phyloP scores from a whole-genome alignment of 1,140 invertebrate genomes.

The Probaryconus sp. region DNA sequence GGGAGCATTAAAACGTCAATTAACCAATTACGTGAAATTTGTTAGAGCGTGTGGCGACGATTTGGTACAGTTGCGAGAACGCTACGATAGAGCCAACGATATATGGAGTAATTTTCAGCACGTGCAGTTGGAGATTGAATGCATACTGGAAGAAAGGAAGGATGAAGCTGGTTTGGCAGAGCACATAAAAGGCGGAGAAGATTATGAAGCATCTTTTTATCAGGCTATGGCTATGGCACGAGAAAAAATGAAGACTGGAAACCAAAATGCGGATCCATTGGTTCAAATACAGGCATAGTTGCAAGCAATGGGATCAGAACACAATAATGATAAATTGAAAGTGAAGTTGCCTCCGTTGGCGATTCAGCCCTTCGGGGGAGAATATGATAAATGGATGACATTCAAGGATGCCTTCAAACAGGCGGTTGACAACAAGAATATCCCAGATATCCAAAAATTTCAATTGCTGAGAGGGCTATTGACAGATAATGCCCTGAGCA shows the following conservation, averaged over 20 bases:
- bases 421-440: not conserved
- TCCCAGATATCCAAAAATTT: not conserved
- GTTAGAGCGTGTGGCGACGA: not conserved
- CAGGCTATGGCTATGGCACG: not conserved
- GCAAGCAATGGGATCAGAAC: not conserved
- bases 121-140: slow-evolving; percentile 6
- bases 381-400: not conserved
- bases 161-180: not conserved
- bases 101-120: slow-evolving; percentile 14
- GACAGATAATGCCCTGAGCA: not conserved
- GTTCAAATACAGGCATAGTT: not conserved
- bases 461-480: not conserved
- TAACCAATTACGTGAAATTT: not conserved
- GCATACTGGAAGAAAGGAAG: not conserved
- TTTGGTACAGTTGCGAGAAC: not conserved
- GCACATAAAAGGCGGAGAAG: slow-evolving; percentile 3
- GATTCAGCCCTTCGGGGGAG: not conserved
- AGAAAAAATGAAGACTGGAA: not conserved
- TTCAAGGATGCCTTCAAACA: not conserved
- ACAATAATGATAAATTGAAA: not conserved
- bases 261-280: not conserved
- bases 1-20: not conserved
- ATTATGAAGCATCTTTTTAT: slow-evolving; percentile 9
- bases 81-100: not conserved
- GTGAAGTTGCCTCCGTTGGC: not conserved